Evolutionary conservation across 2,888 invertebrate species (phyloP).

Genomic region (Pelosia muscerda): DNA sequence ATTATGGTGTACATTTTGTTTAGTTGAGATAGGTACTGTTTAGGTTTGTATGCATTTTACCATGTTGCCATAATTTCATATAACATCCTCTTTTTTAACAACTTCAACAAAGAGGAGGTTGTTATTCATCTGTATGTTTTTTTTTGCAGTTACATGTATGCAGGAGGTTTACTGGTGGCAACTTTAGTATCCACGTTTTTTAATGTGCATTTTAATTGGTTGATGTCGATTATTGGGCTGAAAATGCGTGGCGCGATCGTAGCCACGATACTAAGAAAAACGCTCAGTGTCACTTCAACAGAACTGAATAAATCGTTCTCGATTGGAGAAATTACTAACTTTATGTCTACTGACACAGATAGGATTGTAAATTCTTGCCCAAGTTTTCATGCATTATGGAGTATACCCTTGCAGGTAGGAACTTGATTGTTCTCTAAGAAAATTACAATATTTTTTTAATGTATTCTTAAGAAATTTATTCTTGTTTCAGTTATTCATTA

Average conservation of each 20-base stretch:
- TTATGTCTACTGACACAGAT: conserved; percentile 98
- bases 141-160: conserved; percentile 76
- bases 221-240: conserved; percentile 93
- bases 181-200: conserved; percentile 89
- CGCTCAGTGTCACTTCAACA: conserved; percentile 80
- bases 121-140: background rate
- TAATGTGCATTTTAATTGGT: conserved; percentile 96
- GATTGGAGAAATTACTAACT: conserved; percentile 97
- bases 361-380: conserved; percentile 98
- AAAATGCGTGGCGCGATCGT: conserved; percentile 96
- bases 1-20: too few relatives aligned
- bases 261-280: conserved; percentile 89
- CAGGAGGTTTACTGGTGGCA: conserved; percentile 75
- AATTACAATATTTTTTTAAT: background rate
- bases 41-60: background rate
- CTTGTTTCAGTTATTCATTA: conserved; percentile 89
- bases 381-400: conserved; percentile 99
- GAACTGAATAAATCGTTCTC: conserved; percentile 79
- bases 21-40: background rate
- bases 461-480: background rate
- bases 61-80: background rate
- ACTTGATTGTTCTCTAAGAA: background rate
- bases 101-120: background rate
- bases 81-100: background rate
- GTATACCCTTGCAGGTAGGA: conserved; percentile 94